Conservation (phyloP, 2,113 vertebrate species). For the Stigmatopora argus region DNA sequence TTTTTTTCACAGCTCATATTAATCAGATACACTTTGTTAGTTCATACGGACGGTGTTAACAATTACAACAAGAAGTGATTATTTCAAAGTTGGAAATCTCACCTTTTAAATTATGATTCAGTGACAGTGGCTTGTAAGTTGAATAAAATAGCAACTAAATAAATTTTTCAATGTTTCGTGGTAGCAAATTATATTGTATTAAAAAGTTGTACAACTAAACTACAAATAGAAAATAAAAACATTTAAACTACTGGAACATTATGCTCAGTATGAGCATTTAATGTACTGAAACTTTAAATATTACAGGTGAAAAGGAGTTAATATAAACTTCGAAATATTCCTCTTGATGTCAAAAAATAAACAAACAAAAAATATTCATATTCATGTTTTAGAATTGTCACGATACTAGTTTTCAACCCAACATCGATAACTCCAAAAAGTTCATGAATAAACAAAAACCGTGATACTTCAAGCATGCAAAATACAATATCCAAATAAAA, state of each 20-base stretch:
- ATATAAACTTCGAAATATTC: too few relatives aligned
- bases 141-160: background rate
- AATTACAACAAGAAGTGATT: background rate
- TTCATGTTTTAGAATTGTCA: too few relatives aligned
- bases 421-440: too few relatives aligned
- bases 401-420: too few relatives aligned
- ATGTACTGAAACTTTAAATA: too few relatives aligned
- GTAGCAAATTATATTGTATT: background rate
- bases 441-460: too few relatives aligned
- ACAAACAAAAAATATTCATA: too few relatives aligned
- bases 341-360: too few relatives aligned
- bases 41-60: background rate
- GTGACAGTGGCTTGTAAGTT: background rate
- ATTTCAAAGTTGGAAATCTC: background rate
- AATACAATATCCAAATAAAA: too few relatives aligned
- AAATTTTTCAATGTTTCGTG: background rate
- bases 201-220: background rate
- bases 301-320: too few relatives aligned
- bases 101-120: background rate
- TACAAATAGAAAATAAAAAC: background rate
- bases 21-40: background rate
- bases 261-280: too few relatives aligned
- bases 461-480: too few relatives aligned
- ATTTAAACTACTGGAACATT: background rate
- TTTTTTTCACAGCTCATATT: background rate